Evolutionary conservation across 2,113 vertebrate genomes (phyloP), one percentile per base, ranked within the genome.

Genomic region (Anthoscopus minutus): DNA sequence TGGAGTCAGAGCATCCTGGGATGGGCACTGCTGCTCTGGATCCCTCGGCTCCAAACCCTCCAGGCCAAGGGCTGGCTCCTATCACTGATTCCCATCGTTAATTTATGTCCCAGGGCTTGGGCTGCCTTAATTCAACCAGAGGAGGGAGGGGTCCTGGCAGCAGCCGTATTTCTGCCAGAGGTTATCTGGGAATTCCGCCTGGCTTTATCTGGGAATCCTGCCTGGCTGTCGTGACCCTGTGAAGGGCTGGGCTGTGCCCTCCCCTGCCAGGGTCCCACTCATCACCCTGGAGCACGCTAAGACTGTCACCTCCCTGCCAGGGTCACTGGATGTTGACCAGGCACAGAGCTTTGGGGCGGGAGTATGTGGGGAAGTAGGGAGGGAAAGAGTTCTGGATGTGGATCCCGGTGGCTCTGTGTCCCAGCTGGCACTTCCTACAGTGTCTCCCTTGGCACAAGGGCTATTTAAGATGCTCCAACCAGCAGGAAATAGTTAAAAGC

Each of bases 141-240:
- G 71, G 15, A 84, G n/a, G 85, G 72, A 86, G 88, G 82, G 48
- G 73, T 56, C 87, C 93, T 62, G 62, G 22, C 78, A 71, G 81
- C 50, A 2, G 89, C 89, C 3, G 0, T 97, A 92, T 96, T 94
- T 97, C 94, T 95, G 89, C 87, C 66, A 4, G 42, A 83, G 94
- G 81, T 96, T 95, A 96, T 97, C 96, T 92, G 23, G 78, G 94
- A 93, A 90, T 88, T 31, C 40, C 2, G 42, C 82, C 67, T 61
- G 0, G 8, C 87, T 91, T 96, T 95, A 96, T 96, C 96, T 91
- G 23, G 73, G 95, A 93, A 76, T 81, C 54, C 45, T 25, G 83
- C 76, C 70, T 6, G 0, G 10, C 81, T 86, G 38, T 70, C 11
- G 0, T 10, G 6, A 74, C 74, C 71, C 73, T 64, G 31, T 1